A percentile compares a stretch with the other conserved stretches of the same genome.
These are phyloP conservation scores for Galagoides demidoff DNA, from an alignment of 2,797 vertebrate genomes.

Conservation along the genomic window DNA sequence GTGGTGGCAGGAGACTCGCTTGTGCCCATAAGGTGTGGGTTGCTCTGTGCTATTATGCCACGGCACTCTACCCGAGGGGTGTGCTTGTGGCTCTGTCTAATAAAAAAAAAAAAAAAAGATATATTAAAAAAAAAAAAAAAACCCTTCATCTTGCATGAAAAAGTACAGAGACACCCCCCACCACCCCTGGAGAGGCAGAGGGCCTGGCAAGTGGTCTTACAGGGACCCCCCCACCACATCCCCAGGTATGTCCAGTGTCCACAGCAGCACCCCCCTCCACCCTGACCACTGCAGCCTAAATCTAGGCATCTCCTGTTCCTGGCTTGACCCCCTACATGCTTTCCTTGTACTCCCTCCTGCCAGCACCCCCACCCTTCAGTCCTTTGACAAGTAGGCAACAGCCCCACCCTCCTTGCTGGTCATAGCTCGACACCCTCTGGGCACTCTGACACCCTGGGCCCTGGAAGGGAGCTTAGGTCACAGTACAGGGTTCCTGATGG, in stretches of 20 bases:
- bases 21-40: too few relatives aligned
- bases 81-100: too few relatives aligned
- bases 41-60: too few relatives aligned
- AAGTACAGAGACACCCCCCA: not conserved
- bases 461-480: not conserved
- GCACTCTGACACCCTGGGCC: not conserved
- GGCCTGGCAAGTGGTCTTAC: accelerated
- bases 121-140: too few relatives aligned
- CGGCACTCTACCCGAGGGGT: too few relatives aligned
- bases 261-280: not conserved
- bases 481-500: not conserved
- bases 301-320: not conserved
- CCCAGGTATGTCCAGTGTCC: not conserved
- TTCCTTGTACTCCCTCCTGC: not conserved
- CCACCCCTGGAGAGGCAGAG: not conserved
- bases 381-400: not conserved
- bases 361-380: not conserved
- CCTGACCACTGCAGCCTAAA: not conserved
- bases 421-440: not conserved
- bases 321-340: not conserved
- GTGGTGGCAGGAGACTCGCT: too few relatives aligned
- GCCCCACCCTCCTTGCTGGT: not conserved
- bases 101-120: too few relatives aligned
- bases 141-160: not conserved
- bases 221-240: not conserved